phyloP scores from a whole-genome alignment of 2,113 vertebrate species.

The chimpanzee (Pan troglodytes) region NHGRI_mPanTro3-v2.1_pri NC_072402.2:75988501-75989000 shows the following conservation, averaged over 20 bases:
- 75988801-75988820: background rate
- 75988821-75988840: background rate
- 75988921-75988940: background rate
- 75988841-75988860: background rate
- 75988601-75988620: background rate
- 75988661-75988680: background rate
- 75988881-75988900: background rate
- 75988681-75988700: background rate
- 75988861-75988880: background rate
- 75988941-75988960: background rate
- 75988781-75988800: background rate
- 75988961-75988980: background rate
- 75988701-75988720: background rate
- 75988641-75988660: background rate
- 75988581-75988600: background rate
- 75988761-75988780: background rate
- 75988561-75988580: background rate
- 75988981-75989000: background rate
- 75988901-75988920: background rate
- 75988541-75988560: background rate
- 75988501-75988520: background rate
- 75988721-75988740: background rate
- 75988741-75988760: background rate
- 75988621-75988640: background rate
- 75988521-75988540: background rate